A percentile compares a stretch with the other conserved stretches of the same genome.
phyloP scores from a whole-genome alignment of 2,888 invertebrate genomes.

The Catocala fraxini region DNA sequence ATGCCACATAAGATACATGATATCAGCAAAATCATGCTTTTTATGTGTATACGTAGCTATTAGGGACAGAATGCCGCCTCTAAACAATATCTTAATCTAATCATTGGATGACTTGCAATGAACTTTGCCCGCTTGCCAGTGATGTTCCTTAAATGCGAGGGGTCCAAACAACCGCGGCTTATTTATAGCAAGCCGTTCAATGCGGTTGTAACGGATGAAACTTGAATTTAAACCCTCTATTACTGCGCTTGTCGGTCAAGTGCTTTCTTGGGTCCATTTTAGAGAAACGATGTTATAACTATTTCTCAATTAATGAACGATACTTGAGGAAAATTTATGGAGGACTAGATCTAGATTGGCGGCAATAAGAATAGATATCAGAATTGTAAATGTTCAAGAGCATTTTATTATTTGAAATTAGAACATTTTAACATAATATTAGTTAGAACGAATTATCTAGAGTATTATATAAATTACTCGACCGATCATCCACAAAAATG shows the following conservation, averaged over 20 bases:
- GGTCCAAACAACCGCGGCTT: constrained; percentile 36
- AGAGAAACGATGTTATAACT: constrained; percentile 19
- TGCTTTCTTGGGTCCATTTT: constrained; percentile 23
- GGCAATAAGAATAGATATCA: too few relatives aligned
- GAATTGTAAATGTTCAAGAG: too few relatives aligned
- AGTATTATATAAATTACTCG: too few relatives aligned
- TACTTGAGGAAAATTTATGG: not conserved
- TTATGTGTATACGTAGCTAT: too few relatives aligned
- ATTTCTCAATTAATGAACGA: constrained; percentile 9
- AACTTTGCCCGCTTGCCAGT: constrained; percentile 36
- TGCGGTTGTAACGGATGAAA: constrained; percentile 44
- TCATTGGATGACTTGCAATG: constrained; percentile 16
- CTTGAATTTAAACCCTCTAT: constrained; percentile 53
- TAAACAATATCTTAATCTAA: constrained; percentile 10
- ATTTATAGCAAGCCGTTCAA: constrained; percentile 47
- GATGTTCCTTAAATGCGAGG: constrained; percentile 31
- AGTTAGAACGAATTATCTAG: too few relatives aligned
- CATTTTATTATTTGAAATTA: too few relatives aligned
- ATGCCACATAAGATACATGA: too few relatives aligned
- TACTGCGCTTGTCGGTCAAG: constrained; percentile 51
- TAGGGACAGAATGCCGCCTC: not conserved
- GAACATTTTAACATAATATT: too few relatives aligned
- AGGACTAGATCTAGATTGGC: not conserved
- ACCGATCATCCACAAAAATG: too few relatives aligned
- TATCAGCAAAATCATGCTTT: too few relatives aligned